Percentiles rank a stretch among this genome's conserved stretches.
These are phyloP conservation scores for Leptogaster cylindrica DNA, from an alignment of 2,888 invertebrate species.

Conservation along the genomic window DNA sequence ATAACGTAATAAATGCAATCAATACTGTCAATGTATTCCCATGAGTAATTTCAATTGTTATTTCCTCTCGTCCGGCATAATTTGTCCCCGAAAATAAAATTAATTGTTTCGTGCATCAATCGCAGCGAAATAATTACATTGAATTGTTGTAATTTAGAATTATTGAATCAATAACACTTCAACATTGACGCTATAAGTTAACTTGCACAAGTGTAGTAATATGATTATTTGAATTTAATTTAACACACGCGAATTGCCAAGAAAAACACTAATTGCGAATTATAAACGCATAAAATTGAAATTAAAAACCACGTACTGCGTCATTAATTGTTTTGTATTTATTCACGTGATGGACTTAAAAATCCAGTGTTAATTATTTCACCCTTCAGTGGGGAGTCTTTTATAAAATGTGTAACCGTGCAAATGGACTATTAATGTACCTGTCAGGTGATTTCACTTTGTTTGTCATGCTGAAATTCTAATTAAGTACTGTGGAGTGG, in stretches of 20 bases:
- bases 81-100: no score
- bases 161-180: no score
- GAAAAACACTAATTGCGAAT: not conserved
- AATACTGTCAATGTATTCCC: no score
- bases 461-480: conserved; percentile 10
- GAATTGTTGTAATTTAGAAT: no score
- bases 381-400: not conserved
- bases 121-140: no score
- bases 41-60: no score
- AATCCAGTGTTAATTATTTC: not conserved
- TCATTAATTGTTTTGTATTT: conserved; percentile 6
- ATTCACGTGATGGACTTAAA: not conserved
- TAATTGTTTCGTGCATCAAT: no score
- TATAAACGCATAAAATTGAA: not conserved
- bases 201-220: not conserved
- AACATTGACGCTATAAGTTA: no score
- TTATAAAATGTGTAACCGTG: not conserved
- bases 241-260: not conserved
- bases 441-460: conserved; percentile 19
- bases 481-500: conserved; percentile 16
- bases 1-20: no score
- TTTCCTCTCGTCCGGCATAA: no score
- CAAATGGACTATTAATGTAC: conserved; percentile 10
- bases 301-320: no score
- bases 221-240: conserved; percentile 9